Evolutionary conservation across 2,113 vertebrate genomes (phyloP).

Genomic region (Dipodomys spectabilis): DNA sequence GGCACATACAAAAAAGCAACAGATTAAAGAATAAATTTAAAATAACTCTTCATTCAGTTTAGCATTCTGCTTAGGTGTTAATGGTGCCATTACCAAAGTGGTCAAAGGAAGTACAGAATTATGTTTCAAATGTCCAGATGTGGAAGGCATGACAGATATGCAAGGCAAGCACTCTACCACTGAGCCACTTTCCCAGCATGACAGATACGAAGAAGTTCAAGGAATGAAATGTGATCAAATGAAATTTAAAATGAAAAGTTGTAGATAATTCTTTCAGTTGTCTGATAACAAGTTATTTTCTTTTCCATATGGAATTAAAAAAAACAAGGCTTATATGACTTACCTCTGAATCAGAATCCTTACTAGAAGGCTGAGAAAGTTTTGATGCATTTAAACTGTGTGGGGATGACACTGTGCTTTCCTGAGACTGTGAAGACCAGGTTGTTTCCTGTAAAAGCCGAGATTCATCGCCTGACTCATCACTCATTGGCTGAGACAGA

Average conservation of each 20-base stretch:
- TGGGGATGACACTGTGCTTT: slow-evolving; percentile 37
- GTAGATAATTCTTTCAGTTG: not conserved
- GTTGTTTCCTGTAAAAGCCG: slow-evolving; percentile 71
- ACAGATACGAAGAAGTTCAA: not conserved
- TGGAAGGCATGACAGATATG: not conserved
- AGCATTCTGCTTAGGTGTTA: not conserved
- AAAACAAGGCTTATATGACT: slow-evolving; percentile 51
- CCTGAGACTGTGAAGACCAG: slow-evolving; percentile 55
- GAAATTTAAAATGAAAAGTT: not conserved
- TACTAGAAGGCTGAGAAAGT: slow-evolving; percentile 50
- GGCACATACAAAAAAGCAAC: not conserved
- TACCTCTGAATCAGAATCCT: slow-evolving; percentile 79
- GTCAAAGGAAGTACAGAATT: not conserved
- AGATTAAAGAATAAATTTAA: not conserved
- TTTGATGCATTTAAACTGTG: slow-evolving; percentile 55
- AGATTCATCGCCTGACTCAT: slow-evolving; percentile 53
- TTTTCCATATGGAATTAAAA: slow-evolving; percentile 35
- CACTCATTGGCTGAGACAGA: not conserved
- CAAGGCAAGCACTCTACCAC: no score
- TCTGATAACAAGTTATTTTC: not conserved
- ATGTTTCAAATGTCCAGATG: not conserved
- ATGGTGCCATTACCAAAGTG: not conserved
- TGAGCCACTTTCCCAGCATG: not conserved
- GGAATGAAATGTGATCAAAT: not conserved
- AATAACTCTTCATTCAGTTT: slow-evolving; percentile 16